Evolutionary conservation across 2,888 invertebrate species (phyloP).

Genomic region (Nudaria mundana): DNA sequence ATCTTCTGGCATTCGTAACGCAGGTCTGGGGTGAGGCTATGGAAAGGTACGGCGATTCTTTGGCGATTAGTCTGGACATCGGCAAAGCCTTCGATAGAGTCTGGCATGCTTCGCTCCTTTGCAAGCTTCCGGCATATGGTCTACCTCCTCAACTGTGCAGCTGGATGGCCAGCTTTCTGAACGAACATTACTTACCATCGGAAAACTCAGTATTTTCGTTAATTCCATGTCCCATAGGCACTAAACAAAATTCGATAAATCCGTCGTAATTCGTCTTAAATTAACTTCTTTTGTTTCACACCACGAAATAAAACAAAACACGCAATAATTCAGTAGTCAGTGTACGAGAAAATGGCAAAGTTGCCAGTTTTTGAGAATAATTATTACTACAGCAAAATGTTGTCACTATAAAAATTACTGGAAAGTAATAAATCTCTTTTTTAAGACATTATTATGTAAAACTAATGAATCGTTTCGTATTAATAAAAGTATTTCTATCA

Average conservation of each 20-base stretch:
- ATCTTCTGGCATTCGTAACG: no score
- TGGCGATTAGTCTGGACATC: no score
- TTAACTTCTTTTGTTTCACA: slow-evolving; percentile 9
- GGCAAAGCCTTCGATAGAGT: no score
- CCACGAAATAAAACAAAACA: slow-evolving; percentile 1
- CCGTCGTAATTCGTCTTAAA: slow-evolving; percentile 11
- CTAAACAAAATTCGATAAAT: slow-evolving; percentile 13
- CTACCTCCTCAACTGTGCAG: no score
- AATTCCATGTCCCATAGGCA: slow-evolving; percentile 12
- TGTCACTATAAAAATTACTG: slow-evolving; percentile 4
- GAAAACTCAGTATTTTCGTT: slow-evolving; percentile 5
- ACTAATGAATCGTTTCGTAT: neutral
- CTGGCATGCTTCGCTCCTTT: no score
- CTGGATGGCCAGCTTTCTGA: no score
- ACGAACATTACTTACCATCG: slow-evolving; percentile 10
- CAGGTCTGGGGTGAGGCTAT: no score
- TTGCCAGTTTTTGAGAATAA: slow-evolving; percentile 4
- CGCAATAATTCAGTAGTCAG: neutral
- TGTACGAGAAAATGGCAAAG: slow-evolving; percentile 1
- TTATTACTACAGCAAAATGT: slow-evolving; percentile 4
- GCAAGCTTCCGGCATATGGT: no score
- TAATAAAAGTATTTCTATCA: slow-evolving; percentile 2
- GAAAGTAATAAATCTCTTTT: no score
- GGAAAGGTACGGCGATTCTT: no score
- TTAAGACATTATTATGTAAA: neutral